Evolutionary conservation across 2,888 invertebrate genomes (phyloP).

Genomic region (Andrena bucephala): DNA sequence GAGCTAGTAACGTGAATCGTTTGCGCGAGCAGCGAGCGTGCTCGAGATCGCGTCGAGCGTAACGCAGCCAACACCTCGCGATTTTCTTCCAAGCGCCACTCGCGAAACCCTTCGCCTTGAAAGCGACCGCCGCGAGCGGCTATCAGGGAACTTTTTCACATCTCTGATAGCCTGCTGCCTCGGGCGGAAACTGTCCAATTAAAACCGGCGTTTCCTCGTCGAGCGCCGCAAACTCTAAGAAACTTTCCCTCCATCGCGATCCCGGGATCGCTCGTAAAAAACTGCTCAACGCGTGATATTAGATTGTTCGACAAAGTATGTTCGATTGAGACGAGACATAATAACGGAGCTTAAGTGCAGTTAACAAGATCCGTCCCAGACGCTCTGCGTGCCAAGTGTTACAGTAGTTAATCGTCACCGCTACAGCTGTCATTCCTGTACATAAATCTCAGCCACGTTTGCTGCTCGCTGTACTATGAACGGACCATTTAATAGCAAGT

Average conservation of each 20-base stretch:
- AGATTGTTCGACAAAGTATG: too few species aligned
- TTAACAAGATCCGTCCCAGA: too few species aligned
- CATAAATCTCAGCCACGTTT: background rate
- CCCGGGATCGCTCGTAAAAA: background rate
- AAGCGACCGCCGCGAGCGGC: background rate
- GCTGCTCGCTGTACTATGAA: background rate
- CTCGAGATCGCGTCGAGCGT: slow-evolving; percentile 28
- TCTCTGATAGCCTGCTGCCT: background rate
- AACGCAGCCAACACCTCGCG: slow-evolving; percentile 24
- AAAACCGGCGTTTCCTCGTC: slow-evolving; percentile 4
- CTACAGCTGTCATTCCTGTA: background rate
- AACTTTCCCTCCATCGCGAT: background rate
- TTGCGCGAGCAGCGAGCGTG: slow-evolving; percentile 45
- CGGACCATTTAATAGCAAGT: too few species aligned
- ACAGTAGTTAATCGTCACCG: background rate
- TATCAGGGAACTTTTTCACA: background rate
- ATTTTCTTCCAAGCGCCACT: slow-evolving; percentile 13
- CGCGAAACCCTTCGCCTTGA: background rate
- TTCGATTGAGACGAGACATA: background rate
- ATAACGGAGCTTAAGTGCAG: background rate
- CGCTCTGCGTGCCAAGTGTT: too few species aligned
- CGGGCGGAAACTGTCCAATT: slow-evolving; percentile 5
- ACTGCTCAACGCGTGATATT: background rate
- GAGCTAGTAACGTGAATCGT: slow-evolving; percentile 42
- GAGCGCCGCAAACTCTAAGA: background rate